phyloP scores from a whole-genome alignment of 2,888 invertebrate species.

The Polia nebulosa region DNA sequence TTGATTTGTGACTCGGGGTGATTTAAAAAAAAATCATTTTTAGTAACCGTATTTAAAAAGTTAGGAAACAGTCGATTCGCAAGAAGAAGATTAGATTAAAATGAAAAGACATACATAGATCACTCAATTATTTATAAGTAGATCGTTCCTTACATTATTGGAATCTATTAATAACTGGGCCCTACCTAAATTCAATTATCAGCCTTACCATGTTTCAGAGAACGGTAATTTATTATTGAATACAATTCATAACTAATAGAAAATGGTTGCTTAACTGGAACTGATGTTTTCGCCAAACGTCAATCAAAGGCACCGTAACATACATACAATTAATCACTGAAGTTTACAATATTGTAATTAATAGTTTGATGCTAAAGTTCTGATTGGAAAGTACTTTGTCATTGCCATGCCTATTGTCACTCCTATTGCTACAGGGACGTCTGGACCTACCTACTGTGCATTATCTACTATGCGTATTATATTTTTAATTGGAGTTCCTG shows the following conservation, averaged over 20 bases:
- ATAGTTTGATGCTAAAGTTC: conserved; percentile 66
- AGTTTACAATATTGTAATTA: conserved; percentile 67
- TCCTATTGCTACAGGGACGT: not conserved
- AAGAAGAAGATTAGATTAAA: too few species aligned
- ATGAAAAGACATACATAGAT: not conserved
- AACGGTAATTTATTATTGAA: conserved; percentile 52
- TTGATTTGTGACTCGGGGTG: too few species aligned
- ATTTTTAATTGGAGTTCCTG: not conserved
- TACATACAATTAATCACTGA: conserved; percentile 65
- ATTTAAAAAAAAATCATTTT: too few species aligned
- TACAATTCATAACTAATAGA: conserved; percentile 62
- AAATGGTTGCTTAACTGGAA: conserved; percentile 60
- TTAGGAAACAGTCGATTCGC: too few species aligned
- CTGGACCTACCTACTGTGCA: not conserved
- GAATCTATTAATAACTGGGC: conserved; percentile 16
- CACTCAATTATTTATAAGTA: not conserved
- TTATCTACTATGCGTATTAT: too few species aligned
- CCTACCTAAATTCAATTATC: conserved; percentile 31
- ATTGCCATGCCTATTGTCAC: conserved; percentile 35
- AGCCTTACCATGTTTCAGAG: conserved; percentile 6
- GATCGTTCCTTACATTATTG: conserved; percentile 3
- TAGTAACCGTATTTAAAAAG: too few species aligned
- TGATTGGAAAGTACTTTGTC: conserved; percentile 64
- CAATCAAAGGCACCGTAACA: conserved; percentile 65
- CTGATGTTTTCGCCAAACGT: conserved; percentile 64